Conservation (phyloP, 2,113 vertebrate genomes). For the Notechis scutatus region DNA sequence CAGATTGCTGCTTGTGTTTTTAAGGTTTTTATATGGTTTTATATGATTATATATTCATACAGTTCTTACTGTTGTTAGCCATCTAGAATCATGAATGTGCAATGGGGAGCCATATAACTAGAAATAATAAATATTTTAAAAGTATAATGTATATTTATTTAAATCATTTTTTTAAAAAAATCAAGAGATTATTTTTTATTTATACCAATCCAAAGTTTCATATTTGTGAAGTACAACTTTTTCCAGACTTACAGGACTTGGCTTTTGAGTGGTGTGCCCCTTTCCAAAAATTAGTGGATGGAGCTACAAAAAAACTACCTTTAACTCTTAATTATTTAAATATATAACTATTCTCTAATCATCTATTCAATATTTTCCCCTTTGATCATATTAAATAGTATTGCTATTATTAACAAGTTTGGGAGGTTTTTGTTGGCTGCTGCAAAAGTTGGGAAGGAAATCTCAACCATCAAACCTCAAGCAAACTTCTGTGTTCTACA, state of each 20-base stretch:
- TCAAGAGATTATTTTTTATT: not conserved
- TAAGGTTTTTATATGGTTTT: not conserved
- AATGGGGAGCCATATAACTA: not conserved
- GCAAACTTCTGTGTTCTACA: not conserved
- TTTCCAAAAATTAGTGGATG: not conserved
- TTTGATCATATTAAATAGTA: not conserved
- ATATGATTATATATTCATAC: not conserved
- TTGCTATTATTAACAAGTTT: not conserved
- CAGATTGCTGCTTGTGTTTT: not conserved
- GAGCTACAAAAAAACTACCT: not conserved
- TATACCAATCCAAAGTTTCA: not conserved
- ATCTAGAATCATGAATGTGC: not conserved
- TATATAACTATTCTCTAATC: not conserved
- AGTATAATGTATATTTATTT: not conserved
- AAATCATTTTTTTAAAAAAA: not conserved
- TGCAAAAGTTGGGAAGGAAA: not conserved
- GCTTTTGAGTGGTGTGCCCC: not conserved
- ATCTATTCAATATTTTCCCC: not conserved
- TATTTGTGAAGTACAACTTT: not conserved
- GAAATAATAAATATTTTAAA: not conserved
- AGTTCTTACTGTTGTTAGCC: not conserved
- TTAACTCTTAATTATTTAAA: not conserved
- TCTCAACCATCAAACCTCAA: not conserved
- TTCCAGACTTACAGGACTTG: not conserved
- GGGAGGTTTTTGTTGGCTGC: not conserved